These are phyloP conservation scores for Rafetus swinhoei DNA, from an alignment of 2,113 vertebrate species.

Conservation along the genomic window DNA sequence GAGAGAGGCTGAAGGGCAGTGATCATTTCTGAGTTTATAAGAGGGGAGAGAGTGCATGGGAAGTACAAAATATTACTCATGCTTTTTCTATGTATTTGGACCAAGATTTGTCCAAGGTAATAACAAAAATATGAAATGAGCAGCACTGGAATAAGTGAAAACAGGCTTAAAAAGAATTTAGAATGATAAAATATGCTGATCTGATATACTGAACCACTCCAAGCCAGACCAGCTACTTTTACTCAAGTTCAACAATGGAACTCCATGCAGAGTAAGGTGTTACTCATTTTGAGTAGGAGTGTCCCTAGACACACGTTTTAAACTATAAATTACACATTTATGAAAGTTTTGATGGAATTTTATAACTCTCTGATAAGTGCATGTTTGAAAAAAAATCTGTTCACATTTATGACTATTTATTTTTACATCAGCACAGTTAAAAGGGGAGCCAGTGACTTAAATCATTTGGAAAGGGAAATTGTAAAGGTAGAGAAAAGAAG, in stretches of 20 bases:
- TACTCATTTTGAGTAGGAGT: neutral
- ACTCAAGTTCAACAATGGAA: neutral
- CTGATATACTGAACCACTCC: neutral
- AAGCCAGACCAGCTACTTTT: neutral
- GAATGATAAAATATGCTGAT: neutral
- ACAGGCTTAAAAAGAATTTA: neutral
- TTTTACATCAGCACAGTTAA: neutral
- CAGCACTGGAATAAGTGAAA: neutral
- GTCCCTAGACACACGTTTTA: neutral
- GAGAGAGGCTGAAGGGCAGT: slow-evolving; percentile 27
- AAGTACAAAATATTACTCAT: neutral
- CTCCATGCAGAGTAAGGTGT: neutral
- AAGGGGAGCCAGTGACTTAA: neutral
- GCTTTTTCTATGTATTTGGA: neutral
- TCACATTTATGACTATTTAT: neutral
- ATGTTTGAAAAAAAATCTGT: neutral
- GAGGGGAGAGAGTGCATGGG: neutral
- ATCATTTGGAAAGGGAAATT: rapidly evolving
- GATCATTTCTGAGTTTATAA: slow-evolving; percentile 21
- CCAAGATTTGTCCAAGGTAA: neutral
- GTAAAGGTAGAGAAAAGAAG: neutral
- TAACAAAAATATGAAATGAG: neutral
- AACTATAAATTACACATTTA: neutral
- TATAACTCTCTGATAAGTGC: neutral
- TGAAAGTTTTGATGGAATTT: neutral